phyloP scores from a whole-genome alignment of 2,888 invertebrate species.

The Pseudococcus longispinus region DNA sequence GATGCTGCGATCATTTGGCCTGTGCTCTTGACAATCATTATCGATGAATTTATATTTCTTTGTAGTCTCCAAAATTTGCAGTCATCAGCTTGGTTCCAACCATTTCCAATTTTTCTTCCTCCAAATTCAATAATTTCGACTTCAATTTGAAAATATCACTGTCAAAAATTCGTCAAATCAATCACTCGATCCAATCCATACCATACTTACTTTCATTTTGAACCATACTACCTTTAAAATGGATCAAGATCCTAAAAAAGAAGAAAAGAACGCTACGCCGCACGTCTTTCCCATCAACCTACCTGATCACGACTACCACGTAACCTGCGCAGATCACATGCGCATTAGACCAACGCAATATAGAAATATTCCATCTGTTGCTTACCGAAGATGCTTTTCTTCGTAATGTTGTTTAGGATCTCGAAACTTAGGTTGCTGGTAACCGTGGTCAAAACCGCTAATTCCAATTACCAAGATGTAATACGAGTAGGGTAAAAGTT shows the following conservation, averaged over 20 bases:
- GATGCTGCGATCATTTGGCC: too few species aligned
- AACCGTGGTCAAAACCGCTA: neutral
- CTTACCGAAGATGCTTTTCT: neutral
- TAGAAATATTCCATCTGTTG: neutral
- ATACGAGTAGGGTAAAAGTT: neutral
- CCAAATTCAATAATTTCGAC: neutral
- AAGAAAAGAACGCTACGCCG: neutral
- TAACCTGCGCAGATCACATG: neutral
- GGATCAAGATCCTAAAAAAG: neutral
- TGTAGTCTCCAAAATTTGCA: too few species aligned
- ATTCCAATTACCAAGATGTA: constrained; percentile 19
- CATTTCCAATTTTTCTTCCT: neutral
- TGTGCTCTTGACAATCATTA: too few species aligned
- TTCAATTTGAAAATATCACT: neutral
- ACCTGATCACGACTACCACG: neutral
- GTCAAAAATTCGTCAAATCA: neutral
- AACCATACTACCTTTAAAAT: neutral
- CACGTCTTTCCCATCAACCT: neutral
- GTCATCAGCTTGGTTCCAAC: too few species aligned
- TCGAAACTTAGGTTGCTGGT: neutral
- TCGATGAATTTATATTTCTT: too few species aligned
- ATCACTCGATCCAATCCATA: neutral
- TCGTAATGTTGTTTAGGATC: neutral
- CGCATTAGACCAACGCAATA: neutral
- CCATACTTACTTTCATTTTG: neutral